Conservation (phyloP, 2,888 invertebrate species). For the Hirtodrosophila trivittata region DNA sequence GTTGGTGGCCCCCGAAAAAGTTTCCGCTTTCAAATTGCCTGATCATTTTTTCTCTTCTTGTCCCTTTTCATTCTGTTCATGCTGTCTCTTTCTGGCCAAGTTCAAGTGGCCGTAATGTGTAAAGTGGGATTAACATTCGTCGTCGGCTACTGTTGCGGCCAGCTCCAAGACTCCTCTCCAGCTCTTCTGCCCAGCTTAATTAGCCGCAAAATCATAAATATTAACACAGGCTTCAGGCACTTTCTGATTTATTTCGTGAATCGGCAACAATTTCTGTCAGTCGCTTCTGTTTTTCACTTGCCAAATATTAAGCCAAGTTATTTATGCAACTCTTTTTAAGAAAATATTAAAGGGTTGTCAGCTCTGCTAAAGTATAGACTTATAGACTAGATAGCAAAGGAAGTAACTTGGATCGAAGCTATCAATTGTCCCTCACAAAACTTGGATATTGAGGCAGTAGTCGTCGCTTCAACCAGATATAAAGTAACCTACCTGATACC, state of each 20-base stretch:
- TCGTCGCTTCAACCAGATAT: too few relatives aligned
- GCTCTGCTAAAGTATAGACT: too few relatives aligned
- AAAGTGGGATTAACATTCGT: constrained; percentile 60
- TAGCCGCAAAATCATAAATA: constrained; percentile 63
- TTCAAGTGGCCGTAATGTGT: constrained; percentile 52
- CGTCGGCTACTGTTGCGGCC: constrained; percentile 41
- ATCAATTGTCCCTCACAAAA: too few relatives aligned
- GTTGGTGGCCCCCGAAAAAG: constrained; percentile 46
- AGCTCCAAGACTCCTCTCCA: not conserved
- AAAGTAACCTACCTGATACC: too few relatives aligned
- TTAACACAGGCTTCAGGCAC: constrained; percentile 52
- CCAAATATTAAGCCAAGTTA: constrained; percentile 46
- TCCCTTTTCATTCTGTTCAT: constrained; percentile 1
- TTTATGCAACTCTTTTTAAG: too few relatives aligned
- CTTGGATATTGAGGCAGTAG: too few relatives aligned
- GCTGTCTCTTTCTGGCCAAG: constrained; percentile 7
- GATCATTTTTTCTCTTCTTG: constrained; percentile 20
- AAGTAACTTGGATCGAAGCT: too few relatives aligned
- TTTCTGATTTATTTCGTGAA: constrained; percentile 51
- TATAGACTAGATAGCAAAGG: too few relatives aligned
- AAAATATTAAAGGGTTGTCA: too few relatives aligned
- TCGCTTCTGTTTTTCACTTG: constrained; percentile 14
- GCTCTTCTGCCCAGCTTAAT: constrained; percentile 50
- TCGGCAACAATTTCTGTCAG: constrained; percentile 31
- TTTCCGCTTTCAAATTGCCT: constrained; percentile 61